Evolutionary conservation across 2,113 vertebrate species (phyloP), one percentile per base, ranked within the genome.

Genomic region (Pteruthius melanotis): DNA sequence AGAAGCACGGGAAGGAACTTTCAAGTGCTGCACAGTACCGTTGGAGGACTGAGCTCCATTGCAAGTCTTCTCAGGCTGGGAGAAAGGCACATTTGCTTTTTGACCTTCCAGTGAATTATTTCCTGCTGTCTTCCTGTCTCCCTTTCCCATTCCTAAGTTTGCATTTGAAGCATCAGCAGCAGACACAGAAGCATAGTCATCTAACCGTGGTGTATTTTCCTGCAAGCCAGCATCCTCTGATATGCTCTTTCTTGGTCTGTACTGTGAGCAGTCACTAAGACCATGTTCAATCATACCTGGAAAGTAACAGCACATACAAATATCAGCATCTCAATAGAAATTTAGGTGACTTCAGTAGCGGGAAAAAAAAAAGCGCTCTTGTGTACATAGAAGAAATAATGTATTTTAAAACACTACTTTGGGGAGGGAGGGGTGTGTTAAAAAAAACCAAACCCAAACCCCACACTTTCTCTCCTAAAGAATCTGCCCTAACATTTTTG

Each of bases 241-340:
- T 39, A 98, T 9, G 54, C 99, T 99, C 95, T 98, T 98, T 90
- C 98, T 98, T 2, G 99, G 98, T 68, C 97, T 98, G 69, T 99
- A 99, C 71, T 99, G 99, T 23, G 99, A 99, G 59, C 98, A 98
- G 97, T 99, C 99, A 63, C 97, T 98, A 79, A 99, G 98, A 87
- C 99, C 99, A 53, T 99, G 99, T 87, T 99, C 99, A 40, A 99
- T 98, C 99, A 99, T 98, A 57, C 99, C 99, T 99, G 84, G 31
- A 95, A 97, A 82, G 76, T 0, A 50, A 72, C 15, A 82, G 47
- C 54, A 90, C 2, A 11, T 11, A 37, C 0, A 0, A 82, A 2
- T 33, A 70, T 37, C 60, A 94, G 42, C 50, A 70, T 20, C 56
- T 87, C 54, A 42, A 8, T 0, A 37, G 22, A 37, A 40, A 64